Conservation (phyloP, 1,140 invertebrate species). For the Lithobius niger region DNA sequence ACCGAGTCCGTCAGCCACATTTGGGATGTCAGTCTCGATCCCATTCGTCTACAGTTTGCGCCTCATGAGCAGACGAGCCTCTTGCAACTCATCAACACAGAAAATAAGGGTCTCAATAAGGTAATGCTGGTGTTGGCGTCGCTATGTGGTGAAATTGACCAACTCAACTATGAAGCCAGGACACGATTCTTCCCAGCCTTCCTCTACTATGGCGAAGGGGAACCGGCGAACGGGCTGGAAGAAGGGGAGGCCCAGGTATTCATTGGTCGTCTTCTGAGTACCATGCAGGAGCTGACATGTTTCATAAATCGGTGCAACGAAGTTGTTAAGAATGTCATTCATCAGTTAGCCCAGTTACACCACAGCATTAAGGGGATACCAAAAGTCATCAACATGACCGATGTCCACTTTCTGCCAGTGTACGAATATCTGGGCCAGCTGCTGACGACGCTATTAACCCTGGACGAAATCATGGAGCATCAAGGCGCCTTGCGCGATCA, state of each 20-base stretch:
- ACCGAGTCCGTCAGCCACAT: too few relatives aligned
- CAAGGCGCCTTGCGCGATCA: conserved; percentile 47
- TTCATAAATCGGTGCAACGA: conserved; percentile 52
- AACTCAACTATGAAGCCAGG: conserved; percentile 51
- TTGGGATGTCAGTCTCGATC: too few relatives aligned
- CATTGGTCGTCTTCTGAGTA: conserved; percentile 30
- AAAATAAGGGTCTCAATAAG: conserved; percentile 68
- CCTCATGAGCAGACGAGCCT: conserved; percentile 48
- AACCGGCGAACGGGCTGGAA: conserved; percentile 26
- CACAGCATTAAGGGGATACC: conserved; percentile 23
- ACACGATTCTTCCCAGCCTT: conserved; percentile 45
- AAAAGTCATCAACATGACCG: conserved; percentile 33
- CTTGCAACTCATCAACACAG: conserved; percentile 55
- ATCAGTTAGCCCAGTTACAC: conserved; percentile 49
- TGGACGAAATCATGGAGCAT: conserved; percentile 52
- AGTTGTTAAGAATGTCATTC: conserved; percentile 46
- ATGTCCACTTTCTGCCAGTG: conserved; percentile 39
- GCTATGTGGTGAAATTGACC: conserved; percentile 57
- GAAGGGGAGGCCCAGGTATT: conserved; percentile 37
- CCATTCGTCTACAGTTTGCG: conserved; percentile 30
- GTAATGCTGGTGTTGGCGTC: conserved; percentile 63
- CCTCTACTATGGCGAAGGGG: conserved; percentile 47
- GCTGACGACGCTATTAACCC: conserved; percentile 48
- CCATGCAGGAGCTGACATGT: conserved; percentile 39
- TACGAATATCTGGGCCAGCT: conserved; percentile 50